Percentiles rank a stretch among this genome's conserved stretches.
These are phyloP conservation scores for Chamaea fasciata DNA, from an alignment of 2,113 vertebrate genomes.

Conservation along the genomic window DNA sequence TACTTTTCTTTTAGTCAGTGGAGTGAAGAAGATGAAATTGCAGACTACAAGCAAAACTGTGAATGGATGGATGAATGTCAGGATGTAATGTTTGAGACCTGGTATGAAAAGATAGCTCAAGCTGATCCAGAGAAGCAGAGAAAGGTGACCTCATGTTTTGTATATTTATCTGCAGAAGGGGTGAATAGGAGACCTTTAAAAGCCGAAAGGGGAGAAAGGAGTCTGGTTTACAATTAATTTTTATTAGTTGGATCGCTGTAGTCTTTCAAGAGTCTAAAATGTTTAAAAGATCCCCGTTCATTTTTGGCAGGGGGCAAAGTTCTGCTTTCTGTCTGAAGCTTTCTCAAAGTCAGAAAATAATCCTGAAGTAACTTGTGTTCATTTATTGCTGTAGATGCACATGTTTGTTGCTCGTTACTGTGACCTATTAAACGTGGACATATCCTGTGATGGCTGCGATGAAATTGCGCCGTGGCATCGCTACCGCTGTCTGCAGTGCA, in stretches of 20 bases:
- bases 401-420: constrained; percentile 99
- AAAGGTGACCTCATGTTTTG: constrained; percentile 77
- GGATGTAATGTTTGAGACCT: constrained; percentile 94
- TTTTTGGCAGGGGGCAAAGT: neutral
- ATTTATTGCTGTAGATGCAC: constrained; percentile 83
- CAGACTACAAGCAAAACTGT: constrained; percentile 92
- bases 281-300: neutral
- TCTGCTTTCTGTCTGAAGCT: neutral
- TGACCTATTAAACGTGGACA: constrained; percentile 92
- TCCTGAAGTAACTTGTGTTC: neutral
- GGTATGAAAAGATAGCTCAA: constrained; percentile 95
- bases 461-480: constrained; percentile 94
- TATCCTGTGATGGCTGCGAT: constrained; percentile 95
- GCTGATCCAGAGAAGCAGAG: constrained; percentile 87
- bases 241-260: neutral
- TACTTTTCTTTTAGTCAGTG: constrained; percentile 81
- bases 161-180: neutral
- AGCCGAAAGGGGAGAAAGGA: neutral
- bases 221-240: neutral
- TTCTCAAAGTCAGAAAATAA: neutral
- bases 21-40: constrained; percentile 95
- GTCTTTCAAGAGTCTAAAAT: neutral
- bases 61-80: constrained; percentile 98
- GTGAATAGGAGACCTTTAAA: neutral
- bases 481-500: constrained; percentile 96